phyloP scores from a whole-genome alignment of 2,797 vertebrate genomes.

The Xenentodon cancila region DNA sequence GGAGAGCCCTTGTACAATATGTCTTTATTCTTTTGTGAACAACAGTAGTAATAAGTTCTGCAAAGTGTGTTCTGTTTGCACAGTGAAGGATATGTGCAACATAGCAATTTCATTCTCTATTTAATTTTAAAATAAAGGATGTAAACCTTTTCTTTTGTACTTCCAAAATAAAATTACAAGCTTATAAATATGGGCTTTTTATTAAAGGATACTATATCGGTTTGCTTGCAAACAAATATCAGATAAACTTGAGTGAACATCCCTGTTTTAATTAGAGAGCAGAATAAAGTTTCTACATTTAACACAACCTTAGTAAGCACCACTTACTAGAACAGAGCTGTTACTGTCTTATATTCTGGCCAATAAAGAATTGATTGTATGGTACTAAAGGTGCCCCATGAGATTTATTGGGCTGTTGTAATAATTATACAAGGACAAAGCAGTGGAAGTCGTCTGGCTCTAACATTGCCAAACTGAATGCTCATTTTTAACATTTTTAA shows the following conservation, averaged over 20 bases:
- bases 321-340: background rate
- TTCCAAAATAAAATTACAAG: background rate
- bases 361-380: constrained; percentile 7
- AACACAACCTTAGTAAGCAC: background rate
- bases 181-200: background rate
- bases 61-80: too few relatives aligned
- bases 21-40: too few relatives aligned
- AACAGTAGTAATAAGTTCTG: too few relatives aligned
- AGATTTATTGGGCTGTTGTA: constrained; percentile 10
- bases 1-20: too few relatives aligned
- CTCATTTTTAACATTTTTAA: background rate
- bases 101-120: background rate
- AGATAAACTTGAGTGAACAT: constrained; percentile 1
- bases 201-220: background rate
- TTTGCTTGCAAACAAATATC: background rate
- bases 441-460: background rate
- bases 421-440: constrained; percentile 14
- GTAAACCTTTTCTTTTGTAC: background rate
- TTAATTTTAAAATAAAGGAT: background rate
- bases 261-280: background rate
- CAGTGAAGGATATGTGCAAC: background rate
- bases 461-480: constrained; percentile 9
- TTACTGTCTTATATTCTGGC: constrained; percentile 16
- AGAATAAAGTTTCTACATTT: constrained; percentile 1
- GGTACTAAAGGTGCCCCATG: background rate